Conservation (phyloP, 2,888 invertebrate genomes). For the Sphaerophoria rueppellii region DNA sequence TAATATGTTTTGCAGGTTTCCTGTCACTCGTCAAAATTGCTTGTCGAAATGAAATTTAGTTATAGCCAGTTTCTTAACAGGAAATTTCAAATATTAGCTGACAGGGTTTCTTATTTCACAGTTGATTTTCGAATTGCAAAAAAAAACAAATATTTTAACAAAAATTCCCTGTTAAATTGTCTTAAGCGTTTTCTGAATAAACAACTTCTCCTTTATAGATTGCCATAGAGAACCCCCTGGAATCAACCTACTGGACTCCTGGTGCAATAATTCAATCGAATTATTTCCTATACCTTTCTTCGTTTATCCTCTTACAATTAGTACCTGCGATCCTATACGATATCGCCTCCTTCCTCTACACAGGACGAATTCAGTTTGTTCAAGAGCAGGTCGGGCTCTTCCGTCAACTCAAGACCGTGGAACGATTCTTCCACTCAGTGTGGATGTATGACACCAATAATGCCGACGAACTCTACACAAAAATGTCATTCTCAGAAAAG, state of each 20-base stretch:
- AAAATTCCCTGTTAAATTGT: too few relatives aligned
- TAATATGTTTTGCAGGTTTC: too few relatives aligned
- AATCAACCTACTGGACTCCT: conserved; percentile 60
- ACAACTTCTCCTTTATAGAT: conserved; percentile 31
- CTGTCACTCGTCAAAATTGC: too few relatives aligned
- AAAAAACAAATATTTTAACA: too few relatives aligned
- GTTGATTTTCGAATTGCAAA: too few relatives aligned
- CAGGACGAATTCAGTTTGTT: conserved; percentile 53
- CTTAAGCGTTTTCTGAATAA: too few relatives aligned
- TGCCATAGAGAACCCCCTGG: conserved; percentile 60
- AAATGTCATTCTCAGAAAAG: conserved; percentile 61
- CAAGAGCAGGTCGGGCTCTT: conserved; percentile 49
- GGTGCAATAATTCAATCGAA: conserved; percentile 48
- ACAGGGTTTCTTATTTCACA: too few relatives aligned
- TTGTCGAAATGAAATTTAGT: too few relatives aligned
- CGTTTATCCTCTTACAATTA: conserved; percentile 54
- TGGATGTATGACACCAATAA: conserved; percentile 71
- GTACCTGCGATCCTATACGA: conserved; percentile 58
- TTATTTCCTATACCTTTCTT: conserved; percentile 47
- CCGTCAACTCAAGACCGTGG: conserved; percentile 37
- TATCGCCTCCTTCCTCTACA: conserved; percentile 33
- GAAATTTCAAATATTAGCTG: too few relatives aligned
- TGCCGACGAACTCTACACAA: conserved; percentile 56
- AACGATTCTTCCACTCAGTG: conserved; percentile 47
- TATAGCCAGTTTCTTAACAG: too few relatives aligned